These are phyloP conservation scores for Parochlus steinenii DNA, from an alignment of 2,888 invertebrate genomes.

Conservation along the genomic window DNA sequence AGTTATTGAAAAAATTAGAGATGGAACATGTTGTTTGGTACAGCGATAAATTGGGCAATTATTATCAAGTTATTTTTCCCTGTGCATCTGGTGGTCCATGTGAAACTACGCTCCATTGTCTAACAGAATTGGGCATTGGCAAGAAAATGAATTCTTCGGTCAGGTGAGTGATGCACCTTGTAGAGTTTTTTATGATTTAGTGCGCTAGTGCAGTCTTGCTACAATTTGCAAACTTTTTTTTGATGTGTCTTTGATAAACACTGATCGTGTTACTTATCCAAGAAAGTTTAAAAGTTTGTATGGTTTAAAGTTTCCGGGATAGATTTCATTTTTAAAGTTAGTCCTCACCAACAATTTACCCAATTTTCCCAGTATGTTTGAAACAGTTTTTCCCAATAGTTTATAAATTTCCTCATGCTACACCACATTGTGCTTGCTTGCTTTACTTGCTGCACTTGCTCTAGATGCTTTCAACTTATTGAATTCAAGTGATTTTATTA, in stretches of 20 bases:
- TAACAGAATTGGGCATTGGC: constrained; percentile 55
- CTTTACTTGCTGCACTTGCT: no score
- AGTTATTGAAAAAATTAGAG: constrained; percentile 44
- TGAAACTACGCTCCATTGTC: constrained; percentile 55
- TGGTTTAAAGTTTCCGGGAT: constrained; percentile 3
- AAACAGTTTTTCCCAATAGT: no score
- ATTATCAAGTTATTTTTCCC: constrained; percentile 53
- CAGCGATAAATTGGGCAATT: constrained; percentile 47
- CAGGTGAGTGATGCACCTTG: constrained; percentile 34
- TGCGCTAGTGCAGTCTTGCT: no score
- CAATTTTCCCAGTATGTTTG: no score
- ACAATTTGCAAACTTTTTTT: no score
- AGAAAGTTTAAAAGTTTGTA: constrained; percentile 1
- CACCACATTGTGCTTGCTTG: no score
- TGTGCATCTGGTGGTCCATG: constrained; percentile 50
- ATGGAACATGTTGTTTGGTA: constrained; percentile 56
- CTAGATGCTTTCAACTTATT: no score
- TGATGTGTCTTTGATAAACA: no score
- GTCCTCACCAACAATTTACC: no score
- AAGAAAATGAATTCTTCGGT: constrained; percentile 51
- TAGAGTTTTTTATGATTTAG: not conserved
- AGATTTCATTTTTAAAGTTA: not conserved
- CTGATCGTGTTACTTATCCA: no score
- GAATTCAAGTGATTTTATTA: no score
- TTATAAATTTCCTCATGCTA: no score